A percentile compares a stretch with the other conserved stretches of the same genome.
phyloP scores from a whole-genome alignment of 1,140 invertebrate genomes.

The Ladona fulva region DNA sequence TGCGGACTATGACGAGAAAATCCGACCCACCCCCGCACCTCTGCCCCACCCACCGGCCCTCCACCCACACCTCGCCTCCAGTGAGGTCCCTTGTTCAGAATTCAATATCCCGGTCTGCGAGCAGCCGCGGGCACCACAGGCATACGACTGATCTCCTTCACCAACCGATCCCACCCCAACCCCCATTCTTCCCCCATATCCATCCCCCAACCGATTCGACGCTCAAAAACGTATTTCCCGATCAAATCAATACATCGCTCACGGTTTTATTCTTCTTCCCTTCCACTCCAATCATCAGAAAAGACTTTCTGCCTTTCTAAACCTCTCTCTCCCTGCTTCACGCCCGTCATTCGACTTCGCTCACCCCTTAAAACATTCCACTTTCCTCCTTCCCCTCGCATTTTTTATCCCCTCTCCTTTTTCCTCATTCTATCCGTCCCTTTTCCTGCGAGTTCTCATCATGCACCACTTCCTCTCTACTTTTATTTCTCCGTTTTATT shows the following conservation, averaged over 20 bases:
- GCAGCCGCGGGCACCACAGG: not conserved
- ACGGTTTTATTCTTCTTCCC: not conserved
- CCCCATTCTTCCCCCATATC: not conserved
- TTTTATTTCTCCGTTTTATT: not conserved
- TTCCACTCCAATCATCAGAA: not conserved
- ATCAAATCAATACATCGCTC: constrained; percentile 9
- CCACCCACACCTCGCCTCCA: not conserved
- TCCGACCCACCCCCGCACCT: not conserved
- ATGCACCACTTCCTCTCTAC: not conserved
- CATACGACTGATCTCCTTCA: not conserved
- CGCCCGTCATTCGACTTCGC: not conserved
- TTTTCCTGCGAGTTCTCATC: not conserved
- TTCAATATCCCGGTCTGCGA: not conserved
- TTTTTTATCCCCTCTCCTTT: not conserved
- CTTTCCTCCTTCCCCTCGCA: not conserved
- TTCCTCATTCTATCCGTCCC: not conserved
- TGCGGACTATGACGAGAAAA: constrained; percentile 1
- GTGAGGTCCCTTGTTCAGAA: not conserved
- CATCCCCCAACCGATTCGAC: not conserved
- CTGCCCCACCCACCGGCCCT: not conserved
- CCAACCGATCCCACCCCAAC: too few species aligned
- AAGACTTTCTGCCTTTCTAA: constrained; percentile 1
- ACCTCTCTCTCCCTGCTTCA: not conserved
- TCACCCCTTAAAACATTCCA: not conserved
- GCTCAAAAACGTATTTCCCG: constrained; percentile 8